Base-by-base conservation (phyloP, 2,888 invertebrate genomes). In the Spialia ferax region DNA sequence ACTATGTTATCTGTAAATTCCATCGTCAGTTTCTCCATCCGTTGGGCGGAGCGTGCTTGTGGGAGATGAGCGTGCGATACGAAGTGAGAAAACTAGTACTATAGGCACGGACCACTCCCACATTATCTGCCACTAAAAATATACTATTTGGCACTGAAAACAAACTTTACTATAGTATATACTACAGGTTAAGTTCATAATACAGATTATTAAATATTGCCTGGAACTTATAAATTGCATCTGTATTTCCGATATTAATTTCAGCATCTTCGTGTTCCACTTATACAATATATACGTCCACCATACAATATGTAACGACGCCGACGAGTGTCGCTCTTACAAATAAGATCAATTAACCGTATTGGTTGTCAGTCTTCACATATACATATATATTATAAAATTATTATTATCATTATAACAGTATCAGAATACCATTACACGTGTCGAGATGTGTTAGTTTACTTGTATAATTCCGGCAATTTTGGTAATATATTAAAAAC, bases 141-240 rank as follows among this genome's bases (percentile, higher is more conserved):
- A 77, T 78, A 81, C 74, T 81, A 82, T 84, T 85, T 85, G 85
- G 85, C 85, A 85, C 85, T 82, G 80, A 77, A 77, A 78, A 78
- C 73, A 75, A 79, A 77, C 59, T 62, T 69, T 69, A 42, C 42
- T 42, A 69, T 26, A 52, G 52, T 52, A 52, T 64, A 67, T 29
- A 48, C 63, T 64, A 64, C 32, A 50, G 50, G 20, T 50, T 57
- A 35, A 65, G 35, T 32, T 42, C 57, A 50, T 23, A 64, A 5
- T 22, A 57, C 50, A 32, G 50, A 48, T 38, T 18, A 50, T 7
- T 15, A 48, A 8, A 56, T 48, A 57, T 48, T 32, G 22, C 35
- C 22, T 45, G 63, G 32, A 23, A 63, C 45, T 10, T 45, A 18
- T 0, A 15, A 29, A 50, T 11, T 61, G 50, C 20, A 15, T 50